Evolutionary conservation across 2,113 vertebrate genomes (phyloP).

Genomic region (Bos indicus): DNA sequence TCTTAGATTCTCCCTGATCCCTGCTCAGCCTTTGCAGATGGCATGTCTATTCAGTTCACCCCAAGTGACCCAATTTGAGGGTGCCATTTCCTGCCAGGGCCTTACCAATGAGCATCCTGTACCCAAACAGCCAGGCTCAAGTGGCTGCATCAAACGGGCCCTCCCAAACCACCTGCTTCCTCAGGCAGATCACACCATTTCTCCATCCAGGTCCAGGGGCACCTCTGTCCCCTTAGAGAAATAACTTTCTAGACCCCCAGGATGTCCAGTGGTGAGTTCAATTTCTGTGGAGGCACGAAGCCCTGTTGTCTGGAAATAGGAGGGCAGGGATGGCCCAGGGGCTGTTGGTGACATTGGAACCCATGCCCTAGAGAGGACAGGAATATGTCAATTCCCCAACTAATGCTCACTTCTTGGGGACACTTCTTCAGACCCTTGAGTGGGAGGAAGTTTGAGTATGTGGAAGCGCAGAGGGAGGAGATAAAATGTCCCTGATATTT

Average conservation of each 20-base stretch:
- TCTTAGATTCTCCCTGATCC: too few species aligned
- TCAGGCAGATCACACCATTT: fast-evolving
- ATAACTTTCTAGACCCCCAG: background rate
- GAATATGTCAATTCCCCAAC: fast-evolving
- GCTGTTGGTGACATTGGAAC: fast-evolving
- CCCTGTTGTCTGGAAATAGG: background rate
- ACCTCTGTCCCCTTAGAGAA: background rate
- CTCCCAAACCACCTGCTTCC: background rate
- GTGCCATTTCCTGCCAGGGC: background rate
- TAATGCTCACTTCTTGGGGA: fast-evolving
- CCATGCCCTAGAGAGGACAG: background rate
- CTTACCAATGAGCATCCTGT: background rate
- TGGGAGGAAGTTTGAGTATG: too few species aligned
- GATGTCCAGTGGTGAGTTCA: background rate
- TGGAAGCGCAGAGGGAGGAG: too few species aligned
- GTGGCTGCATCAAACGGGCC: fast-evolving
- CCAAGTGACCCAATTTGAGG: background rate
- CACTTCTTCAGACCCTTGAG: fast-evolving
- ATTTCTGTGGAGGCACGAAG: background rate
- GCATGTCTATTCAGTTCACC: background rate
- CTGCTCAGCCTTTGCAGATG: too few species aligned
- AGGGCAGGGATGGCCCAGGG: too few species aligned
- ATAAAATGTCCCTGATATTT: background rate
- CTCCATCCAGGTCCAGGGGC: background rate
- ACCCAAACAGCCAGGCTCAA: fast-evolving